phyloP scores from a whole-genome alignment of 2,113 vertebrate species.

The Phycodurus eques region DNA sequence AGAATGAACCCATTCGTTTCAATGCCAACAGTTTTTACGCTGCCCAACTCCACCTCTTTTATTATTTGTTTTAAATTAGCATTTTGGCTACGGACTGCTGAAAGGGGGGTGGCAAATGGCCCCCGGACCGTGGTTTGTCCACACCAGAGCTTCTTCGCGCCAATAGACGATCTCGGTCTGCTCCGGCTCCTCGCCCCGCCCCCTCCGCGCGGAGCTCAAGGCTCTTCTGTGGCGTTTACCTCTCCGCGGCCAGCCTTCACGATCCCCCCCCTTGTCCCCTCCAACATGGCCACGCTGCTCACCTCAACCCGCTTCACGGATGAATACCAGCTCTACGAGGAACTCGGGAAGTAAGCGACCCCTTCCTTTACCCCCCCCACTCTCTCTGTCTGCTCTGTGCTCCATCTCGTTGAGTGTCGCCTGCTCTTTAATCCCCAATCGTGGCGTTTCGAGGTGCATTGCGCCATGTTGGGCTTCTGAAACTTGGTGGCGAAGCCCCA shows the following conservation, averaged over 20 bases:
- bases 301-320: conserved; percentile 95
- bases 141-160: neutral
- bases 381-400: neutral
- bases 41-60: no score
- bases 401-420: neutral
- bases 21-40: no score
- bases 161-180: conserved; percentile 50
- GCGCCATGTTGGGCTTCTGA: neutral
- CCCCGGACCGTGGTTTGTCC: neutral
- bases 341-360: conserved; percentile 92
- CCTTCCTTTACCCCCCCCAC: conserved; percentile 39
- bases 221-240: conserved; percentile 17
- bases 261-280: conserved; percentile 23
- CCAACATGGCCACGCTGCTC: conserved; percentile 89
- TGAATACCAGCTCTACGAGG: conserved; percentile 96
- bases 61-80: no score
- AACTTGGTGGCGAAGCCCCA: conserved; percentile 23
- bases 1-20: no score
- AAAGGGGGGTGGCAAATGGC: no score
- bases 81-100: no score
- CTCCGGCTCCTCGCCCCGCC: conserved; percentile 41
- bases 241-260: conserved; percentile 26
- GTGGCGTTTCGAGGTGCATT: conserved; percentile 15
- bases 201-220: conserved; percentile 39
- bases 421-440: conserved; percentile 26